phyloP scores from a whole-genome alignment of 1,140 invertebrate genomes.

The Popillia japonica region DNA sequence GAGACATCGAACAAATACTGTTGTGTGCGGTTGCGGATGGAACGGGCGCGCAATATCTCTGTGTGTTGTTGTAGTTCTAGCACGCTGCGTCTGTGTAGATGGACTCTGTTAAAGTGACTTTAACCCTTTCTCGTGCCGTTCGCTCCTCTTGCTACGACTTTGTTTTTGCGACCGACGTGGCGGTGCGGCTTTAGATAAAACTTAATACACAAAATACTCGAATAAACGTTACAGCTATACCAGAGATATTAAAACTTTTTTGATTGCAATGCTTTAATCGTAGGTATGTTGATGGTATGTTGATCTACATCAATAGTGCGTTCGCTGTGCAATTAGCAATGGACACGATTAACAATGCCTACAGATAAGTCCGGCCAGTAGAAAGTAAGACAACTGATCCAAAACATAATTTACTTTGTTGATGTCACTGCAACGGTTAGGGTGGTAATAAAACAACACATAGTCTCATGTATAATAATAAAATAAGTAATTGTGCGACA shows the following conservation, averaged over 20 bases:
- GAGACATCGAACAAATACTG: slow-evolving; percentile 29
- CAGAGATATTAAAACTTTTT: background rate
- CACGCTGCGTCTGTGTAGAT: background rate
- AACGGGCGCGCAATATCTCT: background rate
- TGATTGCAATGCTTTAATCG: background rate
- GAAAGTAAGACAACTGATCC: too few relatives aligned
- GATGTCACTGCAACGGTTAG: too few relatives aligned
- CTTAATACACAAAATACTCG: background rate
- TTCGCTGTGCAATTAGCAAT: too few relatives aligned
- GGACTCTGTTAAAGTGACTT: background rate
- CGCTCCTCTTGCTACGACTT: background rate
- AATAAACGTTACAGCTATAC: background rate
- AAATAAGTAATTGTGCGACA: too few relatives aligned
- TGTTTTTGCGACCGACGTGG: background rate
- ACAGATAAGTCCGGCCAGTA: too few relatives aligned
- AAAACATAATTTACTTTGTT: too few relatives aligned
- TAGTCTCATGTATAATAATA: too few relatives aligned
- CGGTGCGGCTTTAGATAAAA: background rate
- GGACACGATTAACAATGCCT: too few relatives aligned
- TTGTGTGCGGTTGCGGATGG: background rate
- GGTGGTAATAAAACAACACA: too few relatives aligned
- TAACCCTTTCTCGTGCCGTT: slow-evolving; percentile 1
- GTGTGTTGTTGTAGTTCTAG: background rate
- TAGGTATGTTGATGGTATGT: too few relatives aligned
- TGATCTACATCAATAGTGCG: too few relatives aligned